Conservation (phyloP, 2,888 invertebrate species). For the Andricus curvator region DNA sequence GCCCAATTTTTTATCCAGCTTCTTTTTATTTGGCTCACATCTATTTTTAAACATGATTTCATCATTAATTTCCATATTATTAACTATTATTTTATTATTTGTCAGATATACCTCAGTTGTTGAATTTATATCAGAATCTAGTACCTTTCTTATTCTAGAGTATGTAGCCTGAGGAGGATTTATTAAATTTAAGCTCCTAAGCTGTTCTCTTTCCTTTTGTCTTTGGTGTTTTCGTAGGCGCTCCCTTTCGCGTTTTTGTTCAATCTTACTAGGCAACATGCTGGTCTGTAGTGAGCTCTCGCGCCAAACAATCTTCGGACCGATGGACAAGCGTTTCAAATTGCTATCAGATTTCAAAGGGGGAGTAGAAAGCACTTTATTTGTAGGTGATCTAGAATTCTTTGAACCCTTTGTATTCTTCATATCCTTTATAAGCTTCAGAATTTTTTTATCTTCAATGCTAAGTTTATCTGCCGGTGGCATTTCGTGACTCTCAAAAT, state of each 20-base stretch:
- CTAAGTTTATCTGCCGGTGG: not conserved
- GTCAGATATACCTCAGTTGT: no score
- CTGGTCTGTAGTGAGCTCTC: not conserved
- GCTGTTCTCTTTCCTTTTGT: not conserved
- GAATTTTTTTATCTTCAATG: not conserved
- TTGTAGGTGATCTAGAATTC: not conserved
- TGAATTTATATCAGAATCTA: no score
- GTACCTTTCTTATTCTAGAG: no score
- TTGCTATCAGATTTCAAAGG: not conserved
- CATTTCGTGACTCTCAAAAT: not conserved
- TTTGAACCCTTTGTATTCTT: not conserved
- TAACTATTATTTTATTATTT: no score
- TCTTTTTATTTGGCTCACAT: no score
- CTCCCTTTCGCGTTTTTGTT: not conserved
- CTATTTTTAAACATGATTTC: no score
- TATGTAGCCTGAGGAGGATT: no score
- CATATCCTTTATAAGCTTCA: not conserved
- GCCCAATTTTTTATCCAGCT: no score
- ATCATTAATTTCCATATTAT: no score
- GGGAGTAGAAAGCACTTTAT: not conserved
- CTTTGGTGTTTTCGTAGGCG: not conserved
- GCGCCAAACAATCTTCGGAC: conserved; percentile 1
- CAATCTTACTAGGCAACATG: not conserved
- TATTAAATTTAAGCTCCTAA: not conserved
- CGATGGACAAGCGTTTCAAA: not conserved